Evolutionary conservation across 2,797 vertebrate species (phyloP).

Genomic region (Oryzias sinensis): DNA sequence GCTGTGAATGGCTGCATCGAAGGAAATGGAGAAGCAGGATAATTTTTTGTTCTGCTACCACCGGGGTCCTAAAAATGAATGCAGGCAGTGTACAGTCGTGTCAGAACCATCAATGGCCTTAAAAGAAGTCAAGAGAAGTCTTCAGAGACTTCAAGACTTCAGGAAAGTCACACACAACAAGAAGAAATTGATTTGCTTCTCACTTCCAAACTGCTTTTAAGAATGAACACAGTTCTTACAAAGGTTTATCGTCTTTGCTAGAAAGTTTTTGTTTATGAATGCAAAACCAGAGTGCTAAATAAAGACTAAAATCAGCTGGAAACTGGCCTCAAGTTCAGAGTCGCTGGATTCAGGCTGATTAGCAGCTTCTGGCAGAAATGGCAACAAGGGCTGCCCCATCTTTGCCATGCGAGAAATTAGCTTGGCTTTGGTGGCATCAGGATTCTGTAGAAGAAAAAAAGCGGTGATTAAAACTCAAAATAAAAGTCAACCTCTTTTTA

Average conservation of each 20-base stretch:
- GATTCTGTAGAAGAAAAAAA: conserved; percentile 75
- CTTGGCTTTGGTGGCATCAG: conserved; percentile 91
- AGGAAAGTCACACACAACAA: too few species aligned
- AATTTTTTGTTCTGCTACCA: conserved; percentile 65
- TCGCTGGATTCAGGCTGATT: conserved; percentile 92
- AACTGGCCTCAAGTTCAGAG: conserved; percentile 88
- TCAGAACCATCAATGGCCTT: background rate
- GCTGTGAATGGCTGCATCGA: conserved; percentile 58
- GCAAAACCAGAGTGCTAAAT: background rate
- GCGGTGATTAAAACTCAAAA: background rate
- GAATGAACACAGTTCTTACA: background rate
- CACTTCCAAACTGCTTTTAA: too few species aligned
- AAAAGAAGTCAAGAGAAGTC: background rate
- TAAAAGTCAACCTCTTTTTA: background rate
- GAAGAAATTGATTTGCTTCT: too few species aligned
- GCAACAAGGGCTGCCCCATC: conserved; percentile 98
- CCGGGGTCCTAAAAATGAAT: conserved; percentile 78
- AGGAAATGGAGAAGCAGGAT: conserved; percentile 58
- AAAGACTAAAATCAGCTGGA: background rate
- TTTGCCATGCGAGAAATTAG: conserved; percentile 98
- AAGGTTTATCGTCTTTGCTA: background rate
- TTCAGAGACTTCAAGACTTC: background rate
- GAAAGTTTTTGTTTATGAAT: background rate
- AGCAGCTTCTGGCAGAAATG: conserved; percentile 81
- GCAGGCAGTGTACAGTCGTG: background rate